Evolutionary conservation across 2,888 invertebrate genomes (phyloP), one percentile per base, ranked within the genome.

Genomic region (Xylocampa areola): DNA sequence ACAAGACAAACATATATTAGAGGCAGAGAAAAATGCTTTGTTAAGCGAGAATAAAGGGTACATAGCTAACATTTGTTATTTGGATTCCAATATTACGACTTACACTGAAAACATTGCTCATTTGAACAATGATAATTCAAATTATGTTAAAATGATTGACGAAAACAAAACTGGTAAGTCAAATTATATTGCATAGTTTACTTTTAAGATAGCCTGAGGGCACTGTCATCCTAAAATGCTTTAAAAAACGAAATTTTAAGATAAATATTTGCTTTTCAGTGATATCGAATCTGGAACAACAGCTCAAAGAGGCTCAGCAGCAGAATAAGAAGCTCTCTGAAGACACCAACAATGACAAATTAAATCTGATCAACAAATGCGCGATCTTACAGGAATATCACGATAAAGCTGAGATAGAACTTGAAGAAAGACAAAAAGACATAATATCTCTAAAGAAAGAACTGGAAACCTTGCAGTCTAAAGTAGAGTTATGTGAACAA

Each of bases 331-430:
- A 80, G 35, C 65, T 80, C 3, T 65, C 66, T 14, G 79, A 84
- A 35, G 75, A 81, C 23, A 62, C 68, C 16, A 75, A 58, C 40
- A 69, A 70, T n/a, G 84, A 88, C 25, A 86, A 84, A 73, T 27
- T 81, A 2, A 77, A 71, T 14, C 52, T 86, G 1, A 43, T 66
- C 6, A 82, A 84, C 60, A 86, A 87, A 79, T 89, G 84, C 57
- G 68, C 77, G 10, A 65, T 84, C 11, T 66, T 90, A 25, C 79
- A 88, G 77, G 84, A 88, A 21, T 83, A 81, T 55, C 85, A 87
- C 16, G 68, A 55, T 3, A 88, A 85, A 68, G 85, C 87, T 0
- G 86, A 88, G 52, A 70, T 73, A 68, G 80, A 82, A 40, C 61
- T 90, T 2, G 80, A 84, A 41, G 81, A 80, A 11, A 72, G 81